Evolutionary conservation across 2,797 vertebrate species (phyloP).

Genomic region (Buphagus erythrorhynchus): DNA sequence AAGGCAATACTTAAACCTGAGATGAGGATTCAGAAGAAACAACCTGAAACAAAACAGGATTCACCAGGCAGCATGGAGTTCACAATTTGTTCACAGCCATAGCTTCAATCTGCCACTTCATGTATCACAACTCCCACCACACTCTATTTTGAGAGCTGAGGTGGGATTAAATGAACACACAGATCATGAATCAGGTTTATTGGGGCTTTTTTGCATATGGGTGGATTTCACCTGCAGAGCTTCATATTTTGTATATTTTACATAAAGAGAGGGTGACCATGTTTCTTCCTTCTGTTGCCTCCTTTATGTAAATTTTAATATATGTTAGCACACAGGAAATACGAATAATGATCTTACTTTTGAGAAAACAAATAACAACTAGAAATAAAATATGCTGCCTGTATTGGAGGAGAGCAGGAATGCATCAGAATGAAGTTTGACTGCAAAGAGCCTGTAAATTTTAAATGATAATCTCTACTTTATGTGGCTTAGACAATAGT

Average conservation of each 20-base stretch:
- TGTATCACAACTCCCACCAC: slow-evolving; percentile 49
- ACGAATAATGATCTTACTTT: background rate
- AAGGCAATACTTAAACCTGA: background rate
- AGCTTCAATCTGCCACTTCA: slow-evolving; percentile 60
- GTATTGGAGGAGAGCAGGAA: background rate
- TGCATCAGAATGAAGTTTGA: background rate
- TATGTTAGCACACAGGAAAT: background rate
- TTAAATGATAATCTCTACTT: background rate
- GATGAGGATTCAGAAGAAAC: background rate
- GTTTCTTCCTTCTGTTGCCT: background rate
- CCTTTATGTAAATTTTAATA: background rate
- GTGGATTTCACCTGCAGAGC: slow-evolving; percentile 30
- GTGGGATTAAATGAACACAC: slow-evolving; percentile 47
- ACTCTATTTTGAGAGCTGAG: slow-evolving; percentile 42
- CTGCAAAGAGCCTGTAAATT: background rate
- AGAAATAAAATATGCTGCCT: background rate
- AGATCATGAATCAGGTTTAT: slow-evolving; percentile 47
- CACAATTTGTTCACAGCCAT: slow-evolving; percentile 49
- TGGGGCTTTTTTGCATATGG: background rate
- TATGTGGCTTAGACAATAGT: background rate
- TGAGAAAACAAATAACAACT: background rate
- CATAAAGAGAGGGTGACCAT: background rate
- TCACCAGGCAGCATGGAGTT: slow-evolving; percentile 18
- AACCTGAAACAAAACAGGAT: slow-evolving; percentile 27
- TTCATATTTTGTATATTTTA: background rate